Evolutionary conservation across 2,113 vertebrate species (phyloP).

Genomic region (Felis catus): F.catus_Fca126_mat1.0 CM031412.1:69451501-69452000

Average conservation of each 20-base stretch:
- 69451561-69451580: background rate
- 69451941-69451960: background rate
- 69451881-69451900: no score
- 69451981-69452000: background rate
- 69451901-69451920: background rate
- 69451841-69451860: no score
- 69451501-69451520: background rate
- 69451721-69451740: background rate
- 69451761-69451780: background rate
- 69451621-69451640: background rate
- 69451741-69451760: background rate
- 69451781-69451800: background rate
- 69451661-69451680: accelerated
- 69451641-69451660: background rate
- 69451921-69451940: background rate
- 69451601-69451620: background rate
- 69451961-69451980: background rate
- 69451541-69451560: background rate
- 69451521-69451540: background rate
- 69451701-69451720: background rate
- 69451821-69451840: no score
- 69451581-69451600: background rate
- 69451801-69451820: background rate
- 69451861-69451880: no score
- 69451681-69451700: background rate